Conservation (phyloP, 1,140 invertebrate species). For the Protaetia brevitarsis region DNA sequence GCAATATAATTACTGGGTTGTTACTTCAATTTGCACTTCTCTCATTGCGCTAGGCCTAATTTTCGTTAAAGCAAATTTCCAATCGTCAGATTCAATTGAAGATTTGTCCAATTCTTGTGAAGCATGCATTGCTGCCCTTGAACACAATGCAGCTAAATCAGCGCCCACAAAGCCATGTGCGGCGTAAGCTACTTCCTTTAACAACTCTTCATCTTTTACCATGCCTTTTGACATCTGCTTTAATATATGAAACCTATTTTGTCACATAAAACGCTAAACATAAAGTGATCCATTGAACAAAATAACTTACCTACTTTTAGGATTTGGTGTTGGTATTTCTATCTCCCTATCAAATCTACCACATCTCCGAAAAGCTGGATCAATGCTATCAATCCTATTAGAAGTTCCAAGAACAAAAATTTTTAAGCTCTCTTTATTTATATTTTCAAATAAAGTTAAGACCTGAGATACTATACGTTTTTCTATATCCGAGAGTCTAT, state of each 20-base stretch:
- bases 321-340: slow-evolving; percentile 77
- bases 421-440: slow-evolving; percentile 53
- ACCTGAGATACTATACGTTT: slow-evolving; percentile 68
- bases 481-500: slow-evolving; percentile 66
- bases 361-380: slow-evolving; percentile 68
- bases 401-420: slow-evolving; percentile 75
- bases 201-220: slow-evolving; percentile 57
- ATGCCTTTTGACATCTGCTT: slow-evolving; percentile 57
- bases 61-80: slow-evolving; percentile 62
- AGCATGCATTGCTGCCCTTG: slow-evolving; percentile 64
- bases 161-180: slow-evolving; percentile 89
- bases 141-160: slow-evolving; percentile 74
- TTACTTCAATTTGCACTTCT: slow-evolving; percentile 76
- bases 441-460: slow-evolving; percentile 65
- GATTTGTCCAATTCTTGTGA: slow-evolving; percentile 45
- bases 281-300: not conserved
- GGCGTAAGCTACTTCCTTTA: slow-evolving; percentile 62
- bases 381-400: slow-evolving; percentile 66
- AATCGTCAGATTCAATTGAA: slow-evolving; percentile 51
- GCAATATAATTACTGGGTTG: not conserved
- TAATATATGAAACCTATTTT: slow-evolving; percentile 58
- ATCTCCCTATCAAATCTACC: slow-evolving; percentile 83
- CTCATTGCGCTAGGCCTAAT: slow-evolving; percentile 88
- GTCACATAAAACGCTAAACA: not conserved
- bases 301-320: slow-evolving; percentile 53